Evolutionary conservation across 2,888 invertebrate species (phyloP).

Genomic region (Heliconius cydno): DNA sequence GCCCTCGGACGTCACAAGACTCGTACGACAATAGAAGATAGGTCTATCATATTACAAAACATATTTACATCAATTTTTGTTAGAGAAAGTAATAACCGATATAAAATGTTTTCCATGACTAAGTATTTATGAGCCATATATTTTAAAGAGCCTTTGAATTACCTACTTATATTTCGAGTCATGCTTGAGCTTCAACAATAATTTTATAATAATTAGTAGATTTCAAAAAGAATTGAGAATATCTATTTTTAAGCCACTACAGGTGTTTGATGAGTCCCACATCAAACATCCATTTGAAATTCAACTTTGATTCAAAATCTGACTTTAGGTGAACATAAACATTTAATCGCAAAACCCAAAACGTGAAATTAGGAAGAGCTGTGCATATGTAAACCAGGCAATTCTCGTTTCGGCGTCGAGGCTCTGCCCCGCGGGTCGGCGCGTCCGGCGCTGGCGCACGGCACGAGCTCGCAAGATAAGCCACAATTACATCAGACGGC

Average conservation of each 20-base stretch:
- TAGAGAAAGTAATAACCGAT: conserved; percentile 7
- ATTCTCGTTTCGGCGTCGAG: conserved; percentile 5
- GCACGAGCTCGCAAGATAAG: conserved; percentile 65
- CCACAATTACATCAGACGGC: conserved; percentile 72
- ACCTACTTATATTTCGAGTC: no score
- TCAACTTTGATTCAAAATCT: not conserved
- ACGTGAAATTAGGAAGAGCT: not conserved
- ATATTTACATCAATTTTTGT: conserved; percentile 15
- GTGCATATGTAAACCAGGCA: not conserved
- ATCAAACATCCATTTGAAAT: not conserved
- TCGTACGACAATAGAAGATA: conserved; percentile 37
- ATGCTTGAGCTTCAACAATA: no score
- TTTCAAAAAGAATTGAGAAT: no score
- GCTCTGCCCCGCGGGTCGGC: not conserved
- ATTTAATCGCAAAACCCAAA: not conserved
- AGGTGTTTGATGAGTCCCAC: no score
- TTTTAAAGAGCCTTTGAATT: not conserved
- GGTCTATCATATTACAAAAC: conserved; percentile 33
- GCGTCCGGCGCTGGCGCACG: conserved; percentile 9
- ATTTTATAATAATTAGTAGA: no score
- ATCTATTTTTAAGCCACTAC: no score
- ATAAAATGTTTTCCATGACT: not conserved
- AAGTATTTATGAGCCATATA: not conserved
- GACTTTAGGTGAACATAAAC: not conserved
- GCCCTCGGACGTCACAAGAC: conserved; percentile 44